Percentiles rank a stretch among this genome's conserved stretches.
Conservation (phyloP, 2,113 vertebrate genomes). For the Theropithecus gelada region DNA sequence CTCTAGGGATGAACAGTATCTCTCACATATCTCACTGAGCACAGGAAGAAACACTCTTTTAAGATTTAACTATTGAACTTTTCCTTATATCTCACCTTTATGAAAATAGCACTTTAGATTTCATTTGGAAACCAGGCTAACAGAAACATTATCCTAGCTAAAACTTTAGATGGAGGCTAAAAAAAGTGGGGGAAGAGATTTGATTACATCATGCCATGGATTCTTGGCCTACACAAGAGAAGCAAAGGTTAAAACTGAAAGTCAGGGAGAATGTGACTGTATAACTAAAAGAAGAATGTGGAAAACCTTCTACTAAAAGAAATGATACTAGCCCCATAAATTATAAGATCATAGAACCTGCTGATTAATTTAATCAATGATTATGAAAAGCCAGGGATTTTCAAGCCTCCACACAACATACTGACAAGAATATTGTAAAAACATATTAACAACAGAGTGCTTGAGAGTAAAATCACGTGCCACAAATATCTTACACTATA, state of each 20-base stretch:
- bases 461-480: background rate
- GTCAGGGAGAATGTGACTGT: background rate
- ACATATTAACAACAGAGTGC: background rate
- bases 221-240: background rate
- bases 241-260: conserved; percentile 33
- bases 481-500: background rate
- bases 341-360: background rate
- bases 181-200: background rate
- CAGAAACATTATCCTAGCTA: conserved; percentile 5
- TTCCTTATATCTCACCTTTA: background rate
- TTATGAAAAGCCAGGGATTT: background rate
- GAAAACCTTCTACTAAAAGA: background rate
- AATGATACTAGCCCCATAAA: background rate
- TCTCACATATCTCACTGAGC: background rate
- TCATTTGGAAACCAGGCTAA: conserved; percentile 7
- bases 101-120: conserved; percentile 30
- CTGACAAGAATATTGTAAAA: background rate
- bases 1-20: background rate
- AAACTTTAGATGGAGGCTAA: background rate
- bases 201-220: background rate
- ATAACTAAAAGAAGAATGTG: background rate
- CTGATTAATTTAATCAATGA: background rate
- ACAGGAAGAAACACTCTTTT: background rate
- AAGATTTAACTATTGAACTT: conserved; percentile 1
- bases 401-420: background rate